phyloP scores from a whole-genome alignment of 2,113 vertebrate species.

The Erythrocercus mccallii region DNA sequence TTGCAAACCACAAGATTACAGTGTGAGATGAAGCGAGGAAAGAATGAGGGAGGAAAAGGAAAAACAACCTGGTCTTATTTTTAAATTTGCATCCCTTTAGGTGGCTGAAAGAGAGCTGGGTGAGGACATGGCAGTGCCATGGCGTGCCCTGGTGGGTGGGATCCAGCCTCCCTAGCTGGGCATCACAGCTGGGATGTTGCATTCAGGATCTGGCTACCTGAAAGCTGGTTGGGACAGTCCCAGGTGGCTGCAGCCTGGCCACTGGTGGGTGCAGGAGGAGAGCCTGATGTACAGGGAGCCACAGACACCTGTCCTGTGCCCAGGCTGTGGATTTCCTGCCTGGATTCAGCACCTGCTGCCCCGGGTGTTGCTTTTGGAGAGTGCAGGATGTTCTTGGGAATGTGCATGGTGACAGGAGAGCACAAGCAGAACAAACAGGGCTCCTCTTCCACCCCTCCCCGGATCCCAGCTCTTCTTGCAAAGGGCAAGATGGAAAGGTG shows the following conservation, averaged over 20 bases:
- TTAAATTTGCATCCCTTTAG: neutral
- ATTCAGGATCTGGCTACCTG: neutral
- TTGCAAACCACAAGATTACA: neutral
- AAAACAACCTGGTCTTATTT: neutral
- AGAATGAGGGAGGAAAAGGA: neutral
- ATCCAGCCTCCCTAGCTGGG: neutral
- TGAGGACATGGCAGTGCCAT: neutral
- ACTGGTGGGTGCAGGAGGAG: neutral
- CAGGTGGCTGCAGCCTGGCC: neutral
- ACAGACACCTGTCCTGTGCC: neutral
- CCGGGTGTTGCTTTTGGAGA: neutral
- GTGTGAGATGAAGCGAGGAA: neutral
- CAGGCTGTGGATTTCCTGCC: neutral
- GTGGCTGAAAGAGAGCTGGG: neutral
- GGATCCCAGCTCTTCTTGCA: neutral
- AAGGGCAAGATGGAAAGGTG: neutral
- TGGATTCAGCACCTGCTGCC: neutral
- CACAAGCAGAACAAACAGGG: neutral
- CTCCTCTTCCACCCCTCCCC: neutral
- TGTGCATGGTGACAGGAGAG: neutral
- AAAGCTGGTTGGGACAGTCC: neutral
- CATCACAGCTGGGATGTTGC: neutral
- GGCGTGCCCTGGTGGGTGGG: too few relatives aligned
- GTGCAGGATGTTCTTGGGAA: neutral
- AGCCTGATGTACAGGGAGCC: neutral